Percentiles rank a stretch among this genome's conserved stretches.
phyloP scores from a whole-genome alignment of 2,797 vertebrate species.

The Hyperoplus immaculatus region DNA sequence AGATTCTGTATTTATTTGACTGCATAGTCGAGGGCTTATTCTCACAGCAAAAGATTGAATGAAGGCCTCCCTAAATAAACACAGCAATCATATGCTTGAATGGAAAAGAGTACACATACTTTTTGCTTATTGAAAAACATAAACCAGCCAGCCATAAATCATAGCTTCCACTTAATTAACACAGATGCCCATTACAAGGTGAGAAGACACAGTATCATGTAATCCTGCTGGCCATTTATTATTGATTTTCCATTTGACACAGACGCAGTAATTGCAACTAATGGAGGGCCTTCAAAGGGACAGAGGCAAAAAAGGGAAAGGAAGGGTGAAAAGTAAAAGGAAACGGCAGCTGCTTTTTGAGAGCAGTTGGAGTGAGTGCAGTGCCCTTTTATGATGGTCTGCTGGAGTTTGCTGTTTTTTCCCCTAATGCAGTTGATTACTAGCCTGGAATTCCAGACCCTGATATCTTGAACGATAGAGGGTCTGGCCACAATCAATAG shows the following conservation, averaged over 20 bases:
- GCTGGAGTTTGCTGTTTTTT: constrained; percentile 74
- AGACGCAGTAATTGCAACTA: constrained; percentile 64
- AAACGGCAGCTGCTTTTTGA: constrained; percentile 16
- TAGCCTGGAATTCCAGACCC: not conserved
- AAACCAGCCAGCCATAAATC: constrained; percentile 77
- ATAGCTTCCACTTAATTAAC: constrained; percentile 62
- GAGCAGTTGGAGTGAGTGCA: constrained; percentile 51
- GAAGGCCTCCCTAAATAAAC: constrained; percentile 61
- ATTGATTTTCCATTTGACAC: constrained; percentile 73
- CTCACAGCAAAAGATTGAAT: constrained; percentile 58
- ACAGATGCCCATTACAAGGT: constrained; percentile 32
- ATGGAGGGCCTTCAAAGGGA: constrained; percentile 50
- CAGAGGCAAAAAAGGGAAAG: constrained; percentile 18
- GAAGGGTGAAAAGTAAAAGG: constrained; percentile 23
- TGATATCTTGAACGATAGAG: too few species aligned
- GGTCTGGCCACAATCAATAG: too few species aligned
- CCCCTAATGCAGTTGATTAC: constrained; percentile 72
- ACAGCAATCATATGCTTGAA: constrained; percentile 68
- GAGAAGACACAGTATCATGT: constrained; percentile 22
- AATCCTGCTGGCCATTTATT: constrained; percentile 49
- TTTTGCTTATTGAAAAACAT: constrained; percentile 67
- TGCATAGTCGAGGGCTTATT: constrained; percentile 26
- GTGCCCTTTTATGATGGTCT: constrained; percentile 82
- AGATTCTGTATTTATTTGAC: constrained; percentile 39
- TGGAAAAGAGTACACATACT: constrained; percentile 67